These are phyloP conservation scores for Dreissena polymorpha DNA, from an alignment of 1,140 invertebrate species.

Conservation along the genomic window DNA sequence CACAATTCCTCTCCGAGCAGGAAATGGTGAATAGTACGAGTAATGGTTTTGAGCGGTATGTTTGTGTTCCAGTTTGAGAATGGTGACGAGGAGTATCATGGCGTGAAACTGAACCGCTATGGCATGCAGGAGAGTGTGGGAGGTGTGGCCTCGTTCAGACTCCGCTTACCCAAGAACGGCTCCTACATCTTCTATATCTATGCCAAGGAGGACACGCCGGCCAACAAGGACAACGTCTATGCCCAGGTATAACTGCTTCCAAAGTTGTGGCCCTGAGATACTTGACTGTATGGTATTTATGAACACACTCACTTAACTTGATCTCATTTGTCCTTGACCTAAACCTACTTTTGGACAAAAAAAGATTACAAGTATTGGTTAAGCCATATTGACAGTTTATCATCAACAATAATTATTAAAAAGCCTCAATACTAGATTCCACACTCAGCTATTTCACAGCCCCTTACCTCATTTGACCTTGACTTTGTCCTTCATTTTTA, in stretches of 20 bases:
- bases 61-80: constrained; percentile 69
- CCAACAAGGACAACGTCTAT: constrained; percentile 78
- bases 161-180: constrained; percentile 76
- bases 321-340: too few species aligned
- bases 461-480: too few species aligned
- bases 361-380: too few species aligned
- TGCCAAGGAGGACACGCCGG: constrained; percentile 77
- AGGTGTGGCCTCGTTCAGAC: constrained; percentile 76
- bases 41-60: neutral
- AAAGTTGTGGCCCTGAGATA: neutral
- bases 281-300: neutral
- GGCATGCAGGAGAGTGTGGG: constrained; percentile 78
- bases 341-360: too few species aligned
- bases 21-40: too few species aligned
- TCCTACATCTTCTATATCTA: constrained; percentile 79
- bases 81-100: constrained; percentile 75
- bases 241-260: constrained; percentile 62
- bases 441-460: too few species aligned
- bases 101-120: constrained; percentile 76
- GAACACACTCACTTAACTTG: too few species aligned
- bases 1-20: too few species aligned
- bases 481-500: too few species aligned
- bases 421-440: too few species aligned
- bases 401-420: too few species aligned
- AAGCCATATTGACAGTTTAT: too few species aligned